Percentiles rank a stretch among this genome's conserved stretches.
Evolutionary conservation across 2,797 vertebrate species (phyloP).

Genomic region (Channallabes apus): DNA sequence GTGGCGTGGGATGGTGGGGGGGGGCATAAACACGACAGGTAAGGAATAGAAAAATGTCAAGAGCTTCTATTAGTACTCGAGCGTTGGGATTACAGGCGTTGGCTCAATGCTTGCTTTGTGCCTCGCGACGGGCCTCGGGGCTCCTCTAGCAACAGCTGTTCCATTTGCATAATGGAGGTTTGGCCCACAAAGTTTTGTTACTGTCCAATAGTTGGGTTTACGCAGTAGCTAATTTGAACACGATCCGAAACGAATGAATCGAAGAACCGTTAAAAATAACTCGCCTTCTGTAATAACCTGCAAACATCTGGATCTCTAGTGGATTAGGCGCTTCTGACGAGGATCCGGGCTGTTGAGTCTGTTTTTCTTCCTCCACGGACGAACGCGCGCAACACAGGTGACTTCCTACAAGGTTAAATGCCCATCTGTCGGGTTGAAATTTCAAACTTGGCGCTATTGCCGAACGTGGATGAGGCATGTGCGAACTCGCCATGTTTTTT

Average conservation of each 20-base stretch:
- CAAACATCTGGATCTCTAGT: background rate
- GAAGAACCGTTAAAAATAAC: conserved; percentile 24
- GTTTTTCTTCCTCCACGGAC: background rate
- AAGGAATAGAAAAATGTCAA: conserved; percentile 9
- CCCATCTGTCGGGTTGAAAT: conserved; percentile 17
- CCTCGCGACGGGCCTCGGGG: background rate
- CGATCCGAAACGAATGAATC: conserved; percentile 32
- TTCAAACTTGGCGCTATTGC: background rate
- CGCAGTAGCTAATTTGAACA: conserved; percentile 31
- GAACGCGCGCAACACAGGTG: conserved; percentile 1
- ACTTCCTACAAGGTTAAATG: conserved; percentile 25
- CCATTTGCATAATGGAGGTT: conserved; percentile 45
- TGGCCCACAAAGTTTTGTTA: conserved; percentile 37
- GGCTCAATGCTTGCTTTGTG: background rate
- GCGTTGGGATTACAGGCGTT: background rate
- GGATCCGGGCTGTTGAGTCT: background rate
- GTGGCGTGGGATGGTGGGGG: no score
- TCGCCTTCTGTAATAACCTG: background rate
- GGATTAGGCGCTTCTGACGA: background rate
- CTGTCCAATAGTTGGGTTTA: conserved; percentile 28
- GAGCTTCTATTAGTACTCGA: conserved; percentile 11
- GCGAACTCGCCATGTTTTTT: background rate
- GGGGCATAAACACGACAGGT: background rate
- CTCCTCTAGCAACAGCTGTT: conserved; percentile 28
- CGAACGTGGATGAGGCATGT: background rate